Base-by-base conservation (phyloP, 2,888 invertebrate species). In the Nomada lathburiana region DNA sequence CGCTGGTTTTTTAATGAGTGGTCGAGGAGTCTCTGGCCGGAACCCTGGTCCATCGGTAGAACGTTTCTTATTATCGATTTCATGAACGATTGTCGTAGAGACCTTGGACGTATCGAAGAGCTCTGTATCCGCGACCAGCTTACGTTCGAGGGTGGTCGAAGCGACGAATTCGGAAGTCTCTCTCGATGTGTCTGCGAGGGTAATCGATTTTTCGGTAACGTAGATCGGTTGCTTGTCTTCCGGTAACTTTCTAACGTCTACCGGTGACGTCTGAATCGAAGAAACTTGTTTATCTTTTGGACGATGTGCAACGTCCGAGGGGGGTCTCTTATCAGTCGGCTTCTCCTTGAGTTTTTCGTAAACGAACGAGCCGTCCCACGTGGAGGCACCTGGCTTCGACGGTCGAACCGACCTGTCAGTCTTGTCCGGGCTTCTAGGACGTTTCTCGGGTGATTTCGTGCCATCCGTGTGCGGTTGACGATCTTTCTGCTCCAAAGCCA, bases 331-430 rank as follows among this genome's bases (percentile, higher is more conserved):
- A 59, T 70, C 65, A 10, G 9, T 44, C 1, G 72, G 65, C n/a
- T 80, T 74, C 1, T 82, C 82, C 0, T 72, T 42, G 2, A 89
- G 81, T 50, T 91, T 92, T 62, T 93, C 91, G 64, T 88, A 83
- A 26, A 89, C 86, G 59, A 92, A 93, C 0, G 90, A 89, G 16
- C 92, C 92, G 62, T 93, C 91, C 93, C 93, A 93, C 5, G 92
- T 89, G 0, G 93, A 92, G 2, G 91, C 90, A 0, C 92, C 93
- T 2, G 92, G 91, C 67, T 91, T 92, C 2, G 77, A 68, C 0
- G 92, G 91, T 62, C 92, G 87, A 0, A 62, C 59, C 0, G 85
- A 76, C 73, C 88, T 87, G 52, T 91, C 91, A 26, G 81, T 85
- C 65, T 85, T 89, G 5, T 90, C 90, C 2, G 90, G 88, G 72